Evolutionary conservation across 2,888 invertebrate genomes (phyloP).

Genomic region (Agrochola litura): DNA sequence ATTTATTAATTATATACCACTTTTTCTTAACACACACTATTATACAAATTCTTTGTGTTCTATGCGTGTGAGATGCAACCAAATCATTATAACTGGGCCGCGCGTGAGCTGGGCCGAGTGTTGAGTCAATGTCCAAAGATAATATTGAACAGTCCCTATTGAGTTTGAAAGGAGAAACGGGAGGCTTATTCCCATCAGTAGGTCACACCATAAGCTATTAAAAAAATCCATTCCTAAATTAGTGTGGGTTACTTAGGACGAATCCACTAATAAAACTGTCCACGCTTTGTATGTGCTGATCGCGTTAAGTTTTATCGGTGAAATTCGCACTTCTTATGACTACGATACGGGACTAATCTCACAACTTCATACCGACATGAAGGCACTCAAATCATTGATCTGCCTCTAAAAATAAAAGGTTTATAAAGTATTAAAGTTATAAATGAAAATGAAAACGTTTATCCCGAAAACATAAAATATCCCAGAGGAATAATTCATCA

Average conservation of each 20-base stretch:
- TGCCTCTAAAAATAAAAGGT: not conserved
- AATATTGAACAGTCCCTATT: too few species aligned
- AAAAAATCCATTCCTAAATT: not conserved
- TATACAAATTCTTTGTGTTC: too few species aligned
- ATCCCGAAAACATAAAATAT: slow-evolving; percentile 20
- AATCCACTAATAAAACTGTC: not conserved
- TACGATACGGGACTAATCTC: not conserved
- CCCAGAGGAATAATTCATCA: slow-evolving; percentile 35
- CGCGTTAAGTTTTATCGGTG: not conserved
- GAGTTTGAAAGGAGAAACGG: not conserved
- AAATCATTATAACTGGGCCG: too few species aligned
- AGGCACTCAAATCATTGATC: slow-evolving; percentile 5
- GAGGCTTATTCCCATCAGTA: not conserved
- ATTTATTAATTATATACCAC: too few species aligned
- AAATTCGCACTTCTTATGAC: not conserved
- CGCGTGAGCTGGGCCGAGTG: too few species aligned
- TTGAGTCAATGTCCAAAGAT: too few species aligned
- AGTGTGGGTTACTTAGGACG: not conserved
- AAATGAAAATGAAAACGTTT: slow-evolving; percentile 27
- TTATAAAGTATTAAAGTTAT: slow-evolving; percentile 24
- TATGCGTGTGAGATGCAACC: too few species aligned
- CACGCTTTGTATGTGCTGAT: not conserved
- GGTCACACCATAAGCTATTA: not conserved
- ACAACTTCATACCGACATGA: too few species aligned
- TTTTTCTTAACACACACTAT: too few species aligned